These are phyloP conservation scores for Xerus inauris DNA, from an alignment of 2,113 vertebrate species.

Conservation along the genomic window DNA sequence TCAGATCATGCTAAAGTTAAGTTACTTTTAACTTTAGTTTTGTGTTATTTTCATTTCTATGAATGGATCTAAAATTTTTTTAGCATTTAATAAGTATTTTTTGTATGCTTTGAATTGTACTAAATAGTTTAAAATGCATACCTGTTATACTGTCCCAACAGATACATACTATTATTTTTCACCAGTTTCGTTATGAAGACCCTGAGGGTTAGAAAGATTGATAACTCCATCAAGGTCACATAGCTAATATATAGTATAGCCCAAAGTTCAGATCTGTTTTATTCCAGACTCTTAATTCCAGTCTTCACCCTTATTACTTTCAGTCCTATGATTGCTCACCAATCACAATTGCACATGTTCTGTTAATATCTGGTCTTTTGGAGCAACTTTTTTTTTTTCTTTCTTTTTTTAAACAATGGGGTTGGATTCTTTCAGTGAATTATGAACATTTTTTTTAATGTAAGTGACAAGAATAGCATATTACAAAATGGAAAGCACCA, in stretches of 20 bases:
- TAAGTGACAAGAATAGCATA: too few relatives aligned
- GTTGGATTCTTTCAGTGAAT: background rate
- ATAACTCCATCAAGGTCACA: background rate
- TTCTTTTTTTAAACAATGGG: background rate
- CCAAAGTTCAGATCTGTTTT: background rate
- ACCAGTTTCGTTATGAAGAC: background rate
- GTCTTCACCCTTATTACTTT: background rate
- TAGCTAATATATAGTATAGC: background rate
- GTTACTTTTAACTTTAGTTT: background rate
- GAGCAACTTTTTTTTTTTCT: background rate
- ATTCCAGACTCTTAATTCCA: background rate
- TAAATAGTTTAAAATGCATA: background rate
- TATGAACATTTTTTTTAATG: background rate
- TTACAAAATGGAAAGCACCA: background rate
- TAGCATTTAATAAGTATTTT: background rate
- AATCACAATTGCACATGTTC: background rate
- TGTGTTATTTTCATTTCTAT: constrained; percentile 2
- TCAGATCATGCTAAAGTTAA: background rate
- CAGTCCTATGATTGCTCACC: background rate
- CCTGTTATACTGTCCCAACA: background rate
- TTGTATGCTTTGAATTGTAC: background rate
- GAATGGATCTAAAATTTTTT: background rate
- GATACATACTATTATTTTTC: background rate
- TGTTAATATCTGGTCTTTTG: background rate
- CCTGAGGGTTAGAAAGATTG: background rate